Conservation (phyloP, 2,113 vertebrate genomes). For the Sinocyclocheilus anshuiensis region DNA sequence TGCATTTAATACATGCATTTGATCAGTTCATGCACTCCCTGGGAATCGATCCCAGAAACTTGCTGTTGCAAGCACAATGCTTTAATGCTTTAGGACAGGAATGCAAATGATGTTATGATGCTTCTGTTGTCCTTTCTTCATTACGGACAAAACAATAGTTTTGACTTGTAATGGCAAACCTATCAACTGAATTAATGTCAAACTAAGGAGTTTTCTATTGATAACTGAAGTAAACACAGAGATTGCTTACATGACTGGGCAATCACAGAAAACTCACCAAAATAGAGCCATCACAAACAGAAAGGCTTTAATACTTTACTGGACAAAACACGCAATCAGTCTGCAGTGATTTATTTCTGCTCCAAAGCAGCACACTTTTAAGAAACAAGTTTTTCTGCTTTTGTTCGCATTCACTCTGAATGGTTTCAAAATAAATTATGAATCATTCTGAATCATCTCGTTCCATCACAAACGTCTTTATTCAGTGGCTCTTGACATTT, state of each 20-base stretch:
- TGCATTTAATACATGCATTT: neutral
- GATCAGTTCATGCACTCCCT: neutral
- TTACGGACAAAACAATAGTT: neutral
- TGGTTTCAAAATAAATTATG: neutral
- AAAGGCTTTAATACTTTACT: neutral
- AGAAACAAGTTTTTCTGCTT: neutral
- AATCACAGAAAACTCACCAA: neutral
- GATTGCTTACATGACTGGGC: neutral
- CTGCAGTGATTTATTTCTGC: neutral
- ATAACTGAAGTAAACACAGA: neutral
- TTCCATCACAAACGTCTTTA: neutral
- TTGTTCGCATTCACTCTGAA: neutral
- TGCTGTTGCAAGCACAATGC: neutral
- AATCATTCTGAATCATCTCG: slow-evolving; percentile 18
- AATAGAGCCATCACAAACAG: neutral
- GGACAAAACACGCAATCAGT: neutral
- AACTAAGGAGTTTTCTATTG: neutral
- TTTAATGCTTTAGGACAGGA: neutral
- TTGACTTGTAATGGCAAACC: neutral
- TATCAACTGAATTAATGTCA: neutral
- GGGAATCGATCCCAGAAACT: neutral
- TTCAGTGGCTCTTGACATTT: neutral
- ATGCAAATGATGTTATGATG: neutral
- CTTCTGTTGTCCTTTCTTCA: neutral
- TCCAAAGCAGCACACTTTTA: neutral